A percentile compares a stretch with the other conserved stretches of the same genome.
phyloP scores from a whole-genome alignment of 64 coral and sea anemone genomes.

The Montipora efflorescens region DNA sequence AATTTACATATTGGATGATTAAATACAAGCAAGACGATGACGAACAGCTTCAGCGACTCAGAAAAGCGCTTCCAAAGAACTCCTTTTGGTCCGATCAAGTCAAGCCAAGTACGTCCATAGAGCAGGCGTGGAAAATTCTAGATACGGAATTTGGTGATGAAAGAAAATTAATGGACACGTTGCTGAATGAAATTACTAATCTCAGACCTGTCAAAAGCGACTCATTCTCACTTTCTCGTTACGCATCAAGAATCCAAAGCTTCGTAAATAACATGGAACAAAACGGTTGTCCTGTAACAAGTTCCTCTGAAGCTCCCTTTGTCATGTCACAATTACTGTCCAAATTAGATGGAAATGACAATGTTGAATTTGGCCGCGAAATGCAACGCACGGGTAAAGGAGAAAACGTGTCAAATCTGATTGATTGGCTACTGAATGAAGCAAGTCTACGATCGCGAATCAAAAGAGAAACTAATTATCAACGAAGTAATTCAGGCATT shows the following conservation, averaged over 20 bases:
- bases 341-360: constrained; percentile 70
- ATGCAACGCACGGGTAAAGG: constrained; percentile 45
- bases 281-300: constrained; percentile 67
- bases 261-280: constrained; percentile 62
- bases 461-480: constrained; percentile 2
- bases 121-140: constrained; percentile 34
- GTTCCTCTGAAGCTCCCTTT: constrained; percentile 65
- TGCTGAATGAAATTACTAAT: constrained; percentile 20
- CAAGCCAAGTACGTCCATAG: background rate
- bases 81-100: constrained; percentile 11
- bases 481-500: background rate
- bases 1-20: constrained; percentile 1
- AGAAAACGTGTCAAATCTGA: constrained; percentile 64
- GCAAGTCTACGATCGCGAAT: constrained; percentile 51
- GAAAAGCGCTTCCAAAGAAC: background rate
- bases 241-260: background rate
- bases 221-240: constrained; percentile 2
- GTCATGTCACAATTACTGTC: constrained; percentile 74
- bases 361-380: constrained; percentile 66
- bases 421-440: constrained; percentile 67
- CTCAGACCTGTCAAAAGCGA: constrained; percentile 2
- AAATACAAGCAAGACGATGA: background rate
- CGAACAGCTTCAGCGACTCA: background rate
- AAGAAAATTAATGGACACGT: constrained; percentile 27
- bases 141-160: constrained; percentile 15